These are phyloP conservation scores for Plecturocebus donacophilus DNA, from an alignment of 2,113 vertebrate genomes.

Conservation along the genomic window DNA sequence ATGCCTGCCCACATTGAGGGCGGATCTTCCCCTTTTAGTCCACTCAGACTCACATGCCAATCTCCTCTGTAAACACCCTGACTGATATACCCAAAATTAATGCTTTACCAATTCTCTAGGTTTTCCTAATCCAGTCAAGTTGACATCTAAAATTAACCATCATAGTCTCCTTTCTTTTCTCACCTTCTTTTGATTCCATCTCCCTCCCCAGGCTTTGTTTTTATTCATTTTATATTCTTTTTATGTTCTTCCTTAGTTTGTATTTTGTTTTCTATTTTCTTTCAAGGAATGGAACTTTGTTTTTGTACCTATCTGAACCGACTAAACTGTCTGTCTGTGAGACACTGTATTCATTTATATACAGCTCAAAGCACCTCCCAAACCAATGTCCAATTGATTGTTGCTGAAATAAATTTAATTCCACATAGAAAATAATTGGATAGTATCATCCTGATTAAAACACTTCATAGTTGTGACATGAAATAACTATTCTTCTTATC, in stretches of 20 bases:
- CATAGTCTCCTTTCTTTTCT: background rate
- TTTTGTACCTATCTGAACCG: background rate
- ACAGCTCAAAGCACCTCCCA: background rate
- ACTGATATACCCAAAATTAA: background rate
- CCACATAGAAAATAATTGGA: background rate
- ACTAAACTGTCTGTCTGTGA: background rate
- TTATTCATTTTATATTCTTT: background rate
- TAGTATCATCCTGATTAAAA: conserved; percentile 38
- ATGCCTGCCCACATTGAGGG: background rate
- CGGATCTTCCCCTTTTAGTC: background rate
- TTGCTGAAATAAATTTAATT: conserved; percentile 38
- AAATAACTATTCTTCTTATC: background rate
- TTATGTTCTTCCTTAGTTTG: background rate
- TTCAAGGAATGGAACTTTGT: background rate
- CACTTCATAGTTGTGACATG: conserved; percentile 24
- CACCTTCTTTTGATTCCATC: background rate
- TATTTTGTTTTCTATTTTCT: background rate
- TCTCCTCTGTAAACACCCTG: background rate
- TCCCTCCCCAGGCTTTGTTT: background rate
- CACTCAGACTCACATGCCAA: background rate
- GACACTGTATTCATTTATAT: background rate
- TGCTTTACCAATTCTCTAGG: background rate
- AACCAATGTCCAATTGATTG: background rate
- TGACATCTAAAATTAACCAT: background rate
- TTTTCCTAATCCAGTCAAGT: background rate